Percentiles rank a stretch among this genome's conserved stretches.
Evolutionary conservation across 2,113 vertebrate species (phyloP).

Genomic region (Polypterus bichir): DNA sequence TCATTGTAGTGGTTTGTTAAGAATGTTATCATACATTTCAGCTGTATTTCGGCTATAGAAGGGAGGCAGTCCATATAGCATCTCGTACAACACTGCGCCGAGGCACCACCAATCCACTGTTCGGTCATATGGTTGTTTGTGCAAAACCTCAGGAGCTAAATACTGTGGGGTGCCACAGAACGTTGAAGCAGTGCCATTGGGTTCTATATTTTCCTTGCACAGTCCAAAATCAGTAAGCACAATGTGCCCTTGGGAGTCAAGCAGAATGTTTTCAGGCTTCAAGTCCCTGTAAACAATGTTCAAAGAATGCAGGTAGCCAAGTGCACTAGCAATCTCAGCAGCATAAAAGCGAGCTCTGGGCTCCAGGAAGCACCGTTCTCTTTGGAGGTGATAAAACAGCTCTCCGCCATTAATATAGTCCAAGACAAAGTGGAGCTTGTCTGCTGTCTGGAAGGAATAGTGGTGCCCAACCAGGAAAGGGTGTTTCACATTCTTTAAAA

Average conservation of each 20-base stretch:
- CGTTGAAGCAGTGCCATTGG: conserved; percentile 89
- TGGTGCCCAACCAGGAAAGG: conserved; percentile 93
- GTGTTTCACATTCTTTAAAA: conserved; percentile 94
- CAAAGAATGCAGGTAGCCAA: conserved; percentile 92
- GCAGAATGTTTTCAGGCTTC: conserved; percentile 94
- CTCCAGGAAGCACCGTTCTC: conserved; percentile 93
- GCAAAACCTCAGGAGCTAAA: conserved; percentile 90
- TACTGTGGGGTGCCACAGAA: conserved; percentile 97
- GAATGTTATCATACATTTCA: conserved; percentile 97
- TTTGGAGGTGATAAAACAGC: conserved; percentile 96
- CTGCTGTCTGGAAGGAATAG: conserved; percentile 93
- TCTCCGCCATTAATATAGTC: conserved; percentile 98
- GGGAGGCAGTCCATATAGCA: conserved; percentile 95
- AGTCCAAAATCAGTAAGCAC: conserved; percentile 94
- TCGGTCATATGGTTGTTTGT: conserved; percentile 93
- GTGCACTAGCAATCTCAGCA: conserved; percentile 90
- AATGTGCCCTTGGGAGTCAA: conserved; percentile 93
- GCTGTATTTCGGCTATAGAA: conserved; percentile 97
- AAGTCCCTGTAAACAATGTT: conserved; percentile 95
- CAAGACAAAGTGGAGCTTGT: conserved; percentile 88
- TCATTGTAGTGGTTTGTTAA: conserved; percentile 96
- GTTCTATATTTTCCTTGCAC: conserved; percentile 97
- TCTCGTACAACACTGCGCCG: conserved; percentile 91
- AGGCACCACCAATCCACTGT: conserved; percentile 98
- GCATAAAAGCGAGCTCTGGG: conserved; percentile 88